Evolutionary conservation across 2,113 vertebrate species (phyloP), one percentile per base, ranked within the genome.

Genomic region (Phrynocephalus versicolor): DNA sequence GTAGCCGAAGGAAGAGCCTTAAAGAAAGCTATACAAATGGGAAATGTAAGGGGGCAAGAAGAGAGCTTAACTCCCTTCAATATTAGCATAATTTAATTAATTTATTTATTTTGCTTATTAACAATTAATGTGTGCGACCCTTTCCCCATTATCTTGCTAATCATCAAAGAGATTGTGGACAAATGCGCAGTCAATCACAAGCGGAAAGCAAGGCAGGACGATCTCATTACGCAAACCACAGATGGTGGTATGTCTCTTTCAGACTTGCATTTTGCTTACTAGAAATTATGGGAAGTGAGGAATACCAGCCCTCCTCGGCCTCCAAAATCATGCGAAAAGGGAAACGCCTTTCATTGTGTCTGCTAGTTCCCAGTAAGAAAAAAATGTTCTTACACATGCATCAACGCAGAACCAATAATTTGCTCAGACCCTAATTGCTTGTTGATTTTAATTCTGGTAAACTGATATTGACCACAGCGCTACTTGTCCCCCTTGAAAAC

Each of bases 181-280:
- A n/a, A n/a, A n/a, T n/a, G n/a, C n/a, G n/a, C 45, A 41, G 39
- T 86, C 58, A 79, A 27, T 27, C 21, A 27, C 7, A 25, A 55
- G 80, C 0, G 0, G 83, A 86, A 81, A 89, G 55, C 83, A 35
- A 87, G 89, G 87, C 89, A 88, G 57, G 75, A 30, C 62, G 73
- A 76, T 57, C 30, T 88, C 88, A 88, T 92, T 93, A 92, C 45
- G 75, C 79, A 89, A 69, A 9, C 62, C 30, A 18, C 2, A 25
- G 81, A 83, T 86, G 85, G 79, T 76, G 83, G 79, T 0, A 1
- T 51, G 67, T 64, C 1, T 87, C 45, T 62, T 37, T 55, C 81
- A 15, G 30, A 57, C 57, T 78, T 85, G 77, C 78, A 51, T 33
- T 85, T 80, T 79, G 65, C 77, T 84, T 33, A 13, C 2, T 70